A percentile compares a stretch with the other conserved stretches of the same genome.
Conservation (phyloP, 1,140 invertebrate species). For the Odontomachus brunneus region DNA sequence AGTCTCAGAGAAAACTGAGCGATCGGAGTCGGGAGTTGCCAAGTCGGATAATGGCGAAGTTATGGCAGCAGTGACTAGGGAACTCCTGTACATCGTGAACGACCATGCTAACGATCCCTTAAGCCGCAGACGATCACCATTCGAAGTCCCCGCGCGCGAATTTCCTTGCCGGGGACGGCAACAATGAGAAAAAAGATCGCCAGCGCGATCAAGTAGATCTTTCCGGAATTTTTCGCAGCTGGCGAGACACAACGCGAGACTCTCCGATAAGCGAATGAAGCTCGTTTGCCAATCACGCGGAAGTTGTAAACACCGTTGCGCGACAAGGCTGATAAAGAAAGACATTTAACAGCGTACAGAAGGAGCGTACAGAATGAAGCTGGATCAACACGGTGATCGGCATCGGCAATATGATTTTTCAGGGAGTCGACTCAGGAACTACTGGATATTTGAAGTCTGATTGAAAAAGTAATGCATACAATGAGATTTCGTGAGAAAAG, state of each 20-base stretch:
- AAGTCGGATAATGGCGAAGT: slow-evolving; percentile 80
- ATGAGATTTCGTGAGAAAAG: too few species aligned
- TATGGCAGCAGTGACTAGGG: slow-evolving; percentile 72
- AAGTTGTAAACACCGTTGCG: slow-evolving; percentile 54
- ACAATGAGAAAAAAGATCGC: slow-evolving; percentile 50
- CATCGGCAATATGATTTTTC: not conserved
- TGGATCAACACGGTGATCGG: not conserved
- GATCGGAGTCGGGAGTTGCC: slow-evolving; percentile 72
- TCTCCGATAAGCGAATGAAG: slow-evolving; percentile 36
- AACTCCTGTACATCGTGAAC: slow-evolving; percentile 56
- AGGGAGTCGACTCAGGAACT: too few species aligned
- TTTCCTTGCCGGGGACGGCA: slow-evolving; percentile 15
- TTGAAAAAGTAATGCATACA: too few species aligned
- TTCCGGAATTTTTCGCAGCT: slow-evolving; percentile 23
- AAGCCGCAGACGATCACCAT: slow-evolving; percentile 63
- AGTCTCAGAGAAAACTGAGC: slow-evolving; percentile 33
- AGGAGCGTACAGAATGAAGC: not conserved
- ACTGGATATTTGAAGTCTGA: too few species aligned
- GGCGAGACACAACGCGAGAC: not conserved
- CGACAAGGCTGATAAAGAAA: slow-evolving; percentile 33
- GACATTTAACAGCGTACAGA: slow-evolving; percentile 7
- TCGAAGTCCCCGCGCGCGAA: slow-evolving; percentile 4
- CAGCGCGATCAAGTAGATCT: slow-evolving; percentile 46
- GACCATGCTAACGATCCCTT: slow-evolving; percentile 75
- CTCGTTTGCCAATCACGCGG: slow-evolving; percentile 48